A percentile compares a stretch with the other conserved stretches of the same genome.
Evolutionary conservation across 2,888 invertebrate species (phyloP).

Genomic region (Pollenia griseotomentosa): DNA sequence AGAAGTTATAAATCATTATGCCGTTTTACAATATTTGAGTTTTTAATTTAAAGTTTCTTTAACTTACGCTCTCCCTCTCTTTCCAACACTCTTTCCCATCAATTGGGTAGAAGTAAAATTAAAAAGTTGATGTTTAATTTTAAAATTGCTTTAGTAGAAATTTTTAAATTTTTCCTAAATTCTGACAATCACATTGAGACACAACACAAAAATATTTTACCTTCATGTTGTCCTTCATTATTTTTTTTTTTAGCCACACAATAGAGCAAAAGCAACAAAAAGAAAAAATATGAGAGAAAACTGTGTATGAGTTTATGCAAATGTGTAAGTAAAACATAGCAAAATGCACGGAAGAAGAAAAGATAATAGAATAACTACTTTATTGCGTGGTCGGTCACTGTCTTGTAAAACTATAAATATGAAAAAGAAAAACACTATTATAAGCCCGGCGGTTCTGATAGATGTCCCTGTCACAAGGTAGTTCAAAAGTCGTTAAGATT

Average conservation of each 20-base stretch:
- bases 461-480: too few species aligned
- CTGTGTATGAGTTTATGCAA: constrained; percentile 24
- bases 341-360: background rate
- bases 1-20: constrained; percentile 49
- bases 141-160: background rate
- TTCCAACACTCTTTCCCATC: background rate
- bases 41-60: constrained; percentile 45
- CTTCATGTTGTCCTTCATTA: constrained; percentile 36
- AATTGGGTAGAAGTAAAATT: background rate
- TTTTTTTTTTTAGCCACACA: background rate
- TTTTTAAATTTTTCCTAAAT: constrained; percentile 19
- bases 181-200: background rate
- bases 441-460: too few species aligned
- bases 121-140: constrained; percentile 5
- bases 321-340: constrained; percentile 22
- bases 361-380: constrained; percentile 10
- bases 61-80: too few species aligned
- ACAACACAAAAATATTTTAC: constrained; percentile 6
- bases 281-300: background rate
- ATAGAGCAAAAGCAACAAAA: background rate
- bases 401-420: background rate
- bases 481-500: too few species aligned
- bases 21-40: constrained; percentile 50
- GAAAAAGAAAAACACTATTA: background rate
- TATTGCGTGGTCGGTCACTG: constrained; percentile 13